Base-by-base conservation (phyloP, 2,888 invertebrate genomes). In the Tipula vernalis region DNA sequence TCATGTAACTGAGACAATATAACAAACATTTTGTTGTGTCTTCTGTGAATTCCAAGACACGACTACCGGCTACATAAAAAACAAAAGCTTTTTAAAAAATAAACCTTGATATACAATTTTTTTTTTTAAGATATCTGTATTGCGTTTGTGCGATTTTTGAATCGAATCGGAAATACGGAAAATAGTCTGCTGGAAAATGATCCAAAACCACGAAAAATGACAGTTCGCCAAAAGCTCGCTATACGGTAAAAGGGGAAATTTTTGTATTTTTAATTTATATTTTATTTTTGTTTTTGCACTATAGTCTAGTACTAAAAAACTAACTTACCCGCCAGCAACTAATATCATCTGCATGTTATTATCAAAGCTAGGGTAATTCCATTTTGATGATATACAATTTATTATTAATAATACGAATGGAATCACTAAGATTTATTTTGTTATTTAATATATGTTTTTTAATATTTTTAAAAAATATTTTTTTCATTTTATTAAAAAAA, bases 251-350 rank as follows among this genome's bases (percentile, higher is more conserved):
- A 71, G 28, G 71, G 28, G 71, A 28, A 28, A 71, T 28, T 10
- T 28, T 51, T 51, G 15, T 51, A 6, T 51, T 15, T n/a, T n/a
- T n/a, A n/a, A n/a, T n/a, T n/a, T n/a, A n/a, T n/a, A n/a, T n/a
- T 51, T 51, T 51, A 5, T 0, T 71, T 28, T 28, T 39, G 15
- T 15, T 84, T 28, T 28, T 28, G 28, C 28, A 28, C 28, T 28
- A 28, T 28, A 28, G 0, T 84, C 13, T 39, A 39, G 39, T 39
- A 84, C 41, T 84, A 84, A 84, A 39, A 84, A 39, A 39, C 6
- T 8, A 87, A 91, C 91, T 91, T 91, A 91, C 91, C 91, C 91
- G 90, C 91, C 91, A 88, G 91, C 91, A 89, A 91, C 91, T 90
- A 91, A 91, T 90, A 91, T 91, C 91, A 91, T 91, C 91, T 91